phyloP scores from a whole-genome alignment of 2,888 invertebrate species.

The Acrocera orbiculus region DNA sequence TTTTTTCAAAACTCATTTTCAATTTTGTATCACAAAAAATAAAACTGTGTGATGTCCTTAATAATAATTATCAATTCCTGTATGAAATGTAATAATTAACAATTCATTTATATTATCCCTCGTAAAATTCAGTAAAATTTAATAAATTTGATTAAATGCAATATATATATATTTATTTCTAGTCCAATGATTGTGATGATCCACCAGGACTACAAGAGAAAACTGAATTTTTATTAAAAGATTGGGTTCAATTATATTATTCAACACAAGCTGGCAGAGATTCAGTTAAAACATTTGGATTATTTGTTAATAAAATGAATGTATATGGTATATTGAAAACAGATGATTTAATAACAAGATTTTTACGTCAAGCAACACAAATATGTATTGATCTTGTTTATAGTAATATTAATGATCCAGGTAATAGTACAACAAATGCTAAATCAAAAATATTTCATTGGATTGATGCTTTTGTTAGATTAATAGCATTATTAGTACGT shows the following conservation, averaged over 20 bases:
- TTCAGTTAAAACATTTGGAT: slow-evolving; percentile 75
- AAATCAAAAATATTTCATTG: slow-evolving; percentile 89
- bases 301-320: slow-evolving; percentile 95
- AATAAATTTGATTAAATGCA: too few species aligned
- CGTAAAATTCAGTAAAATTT: too few species aligned
- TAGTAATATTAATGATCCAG: slow-evolving; percentile 58
- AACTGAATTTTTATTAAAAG: slow-evolving; percentile 81
- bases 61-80: too few species aligned
- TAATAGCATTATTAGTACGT: slow-evolving; percentile 87
- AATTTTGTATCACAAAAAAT: too few species aligned
- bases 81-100: neutral
- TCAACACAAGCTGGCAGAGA: slow-evolving; percentile 59
- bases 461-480: slow-evolving; percentile 84
- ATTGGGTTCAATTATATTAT: slow-evolving; percentile 89
- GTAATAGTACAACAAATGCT: slow-evolving; percentile 43
- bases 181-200: slow-evolving; percentile 79
- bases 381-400: slow-evolving; percentile 93
- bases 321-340: slow-evolving; percentile 90
- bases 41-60: too few species aligned
- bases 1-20: too few species aligned
- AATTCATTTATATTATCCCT: too few species aligned
- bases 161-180: slow-evolving; percentile 11
- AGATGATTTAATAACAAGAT: slow-evolving; percentile 90
- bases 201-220: slow-evolving; percentile 89
- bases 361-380: slow-evolving; percentile 92